These are phyloP conservation scores for Anhinga rufa DNA, from an alignment of 2,113 vertebrate species.

Conservation along the genomic window DNA sequence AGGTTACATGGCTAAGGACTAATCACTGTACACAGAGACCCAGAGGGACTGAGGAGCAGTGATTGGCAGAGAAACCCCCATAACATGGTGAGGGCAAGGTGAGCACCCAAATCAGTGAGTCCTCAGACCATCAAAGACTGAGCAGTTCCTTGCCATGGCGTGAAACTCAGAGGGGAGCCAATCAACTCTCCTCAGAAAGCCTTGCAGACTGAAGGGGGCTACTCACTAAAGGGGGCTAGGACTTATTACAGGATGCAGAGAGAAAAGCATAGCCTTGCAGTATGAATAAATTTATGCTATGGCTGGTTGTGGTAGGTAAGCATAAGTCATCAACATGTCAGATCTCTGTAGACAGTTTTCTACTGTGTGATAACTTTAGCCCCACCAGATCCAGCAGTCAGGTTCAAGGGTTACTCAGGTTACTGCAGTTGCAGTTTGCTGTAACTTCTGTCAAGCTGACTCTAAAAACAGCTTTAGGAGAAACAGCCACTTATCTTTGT, in stretches of 20 bases:
- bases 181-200: neutral
- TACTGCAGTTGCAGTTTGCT: neutral
- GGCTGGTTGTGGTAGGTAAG: neutral
- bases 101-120: neutral
- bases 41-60: neutral
- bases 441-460: neutral
- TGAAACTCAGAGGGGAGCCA: neutral
- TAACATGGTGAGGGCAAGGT: neutral
- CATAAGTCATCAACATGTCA: neutral
- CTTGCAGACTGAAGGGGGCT: neutral
- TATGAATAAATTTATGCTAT: neutral
- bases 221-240: neutral
- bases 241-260: neutral
- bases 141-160: neutral
- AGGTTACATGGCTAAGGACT: neutral
- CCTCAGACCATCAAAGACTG: neutral
- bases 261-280: neutral
- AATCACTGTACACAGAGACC: neutral
- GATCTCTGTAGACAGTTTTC: neutral
- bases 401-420: neutral
- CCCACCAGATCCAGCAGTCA: rapidly evolving
- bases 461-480: neutral
- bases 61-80: neutral
- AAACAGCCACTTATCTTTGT: neutral
- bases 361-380: neutral